These are phyloP conservation scores for Tetragonula carbonaria DNA, from an alignment of 2,888 invertebrate genomes.

Conservation along the genomic window DNA sequence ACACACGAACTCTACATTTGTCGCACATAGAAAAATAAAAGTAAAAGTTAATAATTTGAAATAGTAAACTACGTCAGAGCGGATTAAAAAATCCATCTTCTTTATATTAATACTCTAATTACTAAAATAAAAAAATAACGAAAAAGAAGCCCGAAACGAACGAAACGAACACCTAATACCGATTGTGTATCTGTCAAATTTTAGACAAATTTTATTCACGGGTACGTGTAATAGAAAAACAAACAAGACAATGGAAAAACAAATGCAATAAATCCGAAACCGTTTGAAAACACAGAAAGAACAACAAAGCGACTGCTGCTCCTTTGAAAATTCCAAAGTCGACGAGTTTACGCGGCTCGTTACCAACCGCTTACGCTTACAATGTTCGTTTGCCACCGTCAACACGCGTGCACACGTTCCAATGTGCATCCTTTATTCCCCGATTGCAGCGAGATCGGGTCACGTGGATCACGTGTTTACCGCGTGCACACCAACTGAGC, in stretches of 20 bases:
- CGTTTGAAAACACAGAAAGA: background rate
- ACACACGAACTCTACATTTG: no score
- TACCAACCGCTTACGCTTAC: conserved; percentile 49
- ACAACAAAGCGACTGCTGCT: background rate
- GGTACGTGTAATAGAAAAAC: background rate
- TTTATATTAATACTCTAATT: no score
- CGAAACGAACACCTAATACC: no score
- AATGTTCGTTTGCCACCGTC: conserved; percentile 40
- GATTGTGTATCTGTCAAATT: background rate
- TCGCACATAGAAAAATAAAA: no score
- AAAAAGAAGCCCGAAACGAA: no score
- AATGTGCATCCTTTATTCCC: conserved; percentile 49
- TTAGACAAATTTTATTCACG: background rate
- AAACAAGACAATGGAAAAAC: background rate
- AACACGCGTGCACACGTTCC: conserved; percentile 28
- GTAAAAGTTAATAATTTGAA: no score
- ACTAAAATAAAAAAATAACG: no score
- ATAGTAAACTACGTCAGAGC: no score
- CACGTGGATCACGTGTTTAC: conserved; percentile 64
- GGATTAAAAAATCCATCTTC: no score
- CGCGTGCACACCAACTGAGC: conserved; percentile 39
- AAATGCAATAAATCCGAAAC: background rate
- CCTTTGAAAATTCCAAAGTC: conserved; percentile 10
- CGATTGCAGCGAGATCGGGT: conserved; percentile 21
- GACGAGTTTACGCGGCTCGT: conserved; percentile 40